Evolutionary conservation across 1,140 invertebrate species (phyloP), one percentile per base, ranked within the genome.

Genomic region (Holotrichia oblita): DNA sequence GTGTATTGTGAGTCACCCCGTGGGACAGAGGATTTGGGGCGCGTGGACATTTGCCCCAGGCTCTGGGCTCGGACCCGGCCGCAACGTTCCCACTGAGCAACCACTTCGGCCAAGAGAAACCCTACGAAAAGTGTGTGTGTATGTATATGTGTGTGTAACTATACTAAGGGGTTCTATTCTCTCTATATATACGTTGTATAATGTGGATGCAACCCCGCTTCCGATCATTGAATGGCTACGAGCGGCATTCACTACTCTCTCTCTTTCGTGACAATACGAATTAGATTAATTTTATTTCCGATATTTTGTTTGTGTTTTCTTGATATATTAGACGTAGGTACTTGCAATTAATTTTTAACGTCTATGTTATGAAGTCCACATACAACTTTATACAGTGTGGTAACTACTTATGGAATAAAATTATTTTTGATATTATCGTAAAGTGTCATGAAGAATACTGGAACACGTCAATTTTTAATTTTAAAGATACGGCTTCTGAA

Each of bases 31-130:
- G 80, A 77, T 80, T 82, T 82, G 81, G 83, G 84, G 83, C 85
- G 85, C 84, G 85, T 83, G 83, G 84, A 84, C 83, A 80, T 12
- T 74, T 40, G 73, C 40, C 44, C 75, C 44, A 55, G 75, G 41
- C 77, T 84, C 77, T 84, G 83, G 85, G 83, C 85, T 84, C 83
- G 82, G 84, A 85, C 83, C 83, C 85, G 84, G 83, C 85, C 85
- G 83, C 85, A 86, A 86, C 85, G 85, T 86, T 86, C 85, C 85
- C 85, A 86, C 85, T 86, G 85, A 86, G 83, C 85, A 86, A 86
- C 85, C 85, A 83, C 85, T 80, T 83, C 83, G 85, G 85, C 85
- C 85, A 86, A 84, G 82, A 79, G 44, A 75, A 59, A 55, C 78
- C 69, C 77, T 78, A 74, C 69, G 69, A 78, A 73, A 69, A 27